Evolutionary conservation across 2,797 vertebrate genomes (phyloP), one percentile per base, ranked within the genome.

Genomic region (Ataeniobius toweri): DNA sequence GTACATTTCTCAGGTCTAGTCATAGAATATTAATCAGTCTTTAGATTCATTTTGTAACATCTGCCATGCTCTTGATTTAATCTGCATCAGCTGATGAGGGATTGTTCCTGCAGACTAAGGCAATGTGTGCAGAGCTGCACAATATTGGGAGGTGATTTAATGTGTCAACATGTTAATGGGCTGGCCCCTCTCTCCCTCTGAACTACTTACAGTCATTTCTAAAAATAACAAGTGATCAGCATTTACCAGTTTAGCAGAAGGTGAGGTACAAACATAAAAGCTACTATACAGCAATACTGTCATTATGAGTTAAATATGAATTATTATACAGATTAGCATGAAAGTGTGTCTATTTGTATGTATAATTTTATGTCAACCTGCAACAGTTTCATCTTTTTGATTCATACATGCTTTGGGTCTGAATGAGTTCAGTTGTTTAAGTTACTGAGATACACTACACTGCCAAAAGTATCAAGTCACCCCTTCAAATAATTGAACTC

Each of bases 21-120:
- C 71, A 51, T n/a, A 77, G 79, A 90, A 81, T 80, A 80, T 86
- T 78, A 81, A 82, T 93, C 80, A 83, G 58, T 78, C 63, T 81
- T 76, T 69, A 70, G 80, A 84, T 85, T 89, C 24, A 75, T 87
- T 85, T 86, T 1, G 13, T 9, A 48, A 58, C 77, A 51, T 61
- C 59, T 18, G 65, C 78, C 39, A 24, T 85, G 63, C 72, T 76
- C 80, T 74, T 18, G 65, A 69, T 77, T 50, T 20, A 36, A 12
- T 78, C 39, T 77, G 65, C 58, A 71, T 67, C 28, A 5, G 59
- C 81, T 26, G 24, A 65, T 69, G 36, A 36, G 46, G 83, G 75
- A 65, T 51, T 6, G 12, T 44, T 39, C 65, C 67, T 72, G 73
- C 77, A 18, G 16, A 50, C 28, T 31, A 73, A 70, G 70, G 77